Evolutionary conservation across 2,797 vertebrate species (phyloP), one percentile per base, ranked within the genome.

Genomic region (Oreochromis grahami): DNA sequence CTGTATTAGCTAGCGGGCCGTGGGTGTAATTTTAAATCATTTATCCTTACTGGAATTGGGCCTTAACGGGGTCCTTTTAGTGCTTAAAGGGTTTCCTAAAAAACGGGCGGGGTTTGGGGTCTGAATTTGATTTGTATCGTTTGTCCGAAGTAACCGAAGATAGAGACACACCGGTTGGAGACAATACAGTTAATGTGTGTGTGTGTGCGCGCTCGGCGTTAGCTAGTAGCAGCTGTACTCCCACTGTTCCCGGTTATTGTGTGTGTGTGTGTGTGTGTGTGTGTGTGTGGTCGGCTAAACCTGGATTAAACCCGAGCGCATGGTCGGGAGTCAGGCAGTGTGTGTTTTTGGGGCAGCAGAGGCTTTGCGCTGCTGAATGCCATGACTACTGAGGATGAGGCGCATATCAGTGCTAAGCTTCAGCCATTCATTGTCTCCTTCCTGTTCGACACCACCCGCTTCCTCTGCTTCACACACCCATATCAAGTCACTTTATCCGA

Each of bases 101-200:
- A 38, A 32, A 24, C 32, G 1, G 8, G 2, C 2, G 5, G n/a
- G 6, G 24, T 76, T 79, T 10, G 10, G 12, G 19, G 38, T 58
- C 7, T 5, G 34, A 70, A 36, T 83, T 80, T 17, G 14, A 52
- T 43, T 7, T 7, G 9, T 21, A 76, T 6, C 26, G 38, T 36
- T 72, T 29, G 21, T 51, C 5, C 2, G 41, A 77, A 80, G 80
- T 26, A 8, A 29, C 12, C 45, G 29, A 48, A 77, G 29, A 36
- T 17, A 56, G n/a, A 38, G 82, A 84, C 84, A 83, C 86, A 83
- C 86, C 91, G 92, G 90, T 68, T 78, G 86, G 26, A 87, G 92
- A 95, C 94, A 95, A 94, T 93, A 86, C 91, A 86, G 7, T 86
- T 34, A 63, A 74, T 88, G 86, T 88, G 68, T 68, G 70, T 83